Evolutionary conservation across 2,888 invertebrate genomes (phyloP), one percentile per base, ranked within the genome.

Genomic region (Rhaphigaster nebulosa): DNA sequence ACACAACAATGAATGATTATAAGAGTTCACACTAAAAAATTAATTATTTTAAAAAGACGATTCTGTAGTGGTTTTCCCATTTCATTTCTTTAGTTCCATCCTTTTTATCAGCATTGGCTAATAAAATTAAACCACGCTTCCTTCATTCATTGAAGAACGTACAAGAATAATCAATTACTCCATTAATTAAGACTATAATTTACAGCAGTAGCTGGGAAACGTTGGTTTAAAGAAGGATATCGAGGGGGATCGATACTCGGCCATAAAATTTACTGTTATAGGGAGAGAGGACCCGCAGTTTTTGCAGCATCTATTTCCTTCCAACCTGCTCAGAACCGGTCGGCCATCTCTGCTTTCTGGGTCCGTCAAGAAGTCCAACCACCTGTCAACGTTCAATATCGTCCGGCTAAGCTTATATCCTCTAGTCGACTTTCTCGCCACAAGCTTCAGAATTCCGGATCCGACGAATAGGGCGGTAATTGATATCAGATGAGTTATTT

Each of bases 231-330:
- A 34, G 70, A 76, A 38, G 6, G 20, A 8, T 13, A 23, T 15
- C 3, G 65, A 20, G 20, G 20, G 34, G 70, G 20, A 76, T 10
- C 70, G 34, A 76, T 76, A 20, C 70, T 6, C 18, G 6, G 29
- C 10, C 38, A 76, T 76, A 76, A 76, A 84, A 50, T 84, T 26
- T 84, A 84, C 84, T 50, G 84, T 84, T 84, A 84, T 84, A 84
- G 0, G 45, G 38, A 20, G 34, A 23, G 6, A 29, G 65, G 29
- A 23, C 38, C 70, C 20, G 45, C 45, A 84, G 84, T 50, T 84
- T 84, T 84, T 84, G 15, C 45, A 45, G n/a, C 45, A 45, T 41
- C 80, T 80, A 80, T 80, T 80, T 80, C 26, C 80, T 80, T 23
- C 80, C 80, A 45, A 80, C 80, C 80, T 23, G 41, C 13, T 23